phyloP scores from a whole-genome alignment of 1,140 invertebrate species.

The Aethina tumida region DNA sequence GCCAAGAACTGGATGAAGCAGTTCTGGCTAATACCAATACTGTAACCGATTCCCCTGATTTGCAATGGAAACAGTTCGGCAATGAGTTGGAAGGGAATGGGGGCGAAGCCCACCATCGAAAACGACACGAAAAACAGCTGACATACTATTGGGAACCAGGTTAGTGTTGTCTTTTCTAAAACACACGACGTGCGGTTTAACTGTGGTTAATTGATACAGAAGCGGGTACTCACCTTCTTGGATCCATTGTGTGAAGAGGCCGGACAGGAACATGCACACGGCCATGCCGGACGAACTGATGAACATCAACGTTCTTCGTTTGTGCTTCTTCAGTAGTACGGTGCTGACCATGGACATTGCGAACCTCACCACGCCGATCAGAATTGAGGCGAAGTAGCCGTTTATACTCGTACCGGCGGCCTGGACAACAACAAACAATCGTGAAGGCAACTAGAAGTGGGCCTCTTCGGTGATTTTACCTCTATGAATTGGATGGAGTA shows the following conservation, averaged over 20 bases:
- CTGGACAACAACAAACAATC: slow-evolving; percentile 16
- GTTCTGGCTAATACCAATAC: slow-evolving; percentile 38
- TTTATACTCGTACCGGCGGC: slow-evolving; percentile 20
- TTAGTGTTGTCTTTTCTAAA: slow-evolving; percentile 20
- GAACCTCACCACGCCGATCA: slow-evolving; percentile 54
- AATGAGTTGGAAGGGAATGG: slow-evolving; percentile 51
- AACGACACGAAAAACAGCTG: slow-evolving; percentile 44
- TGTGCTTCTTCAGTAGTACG: slow-evolving; percentile 40
- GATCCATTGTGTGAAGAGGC: slow-evolving; percentile 41
- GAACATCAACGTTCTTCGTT: slow-evolving; percentile 41
- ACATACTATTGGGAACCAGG: slow-evolving; percentile 30
- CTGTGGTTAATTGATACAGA: neutral
- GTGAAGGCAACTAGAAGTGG: neutral
- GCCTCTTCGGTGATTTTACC: slow-evolving; percentile 33
- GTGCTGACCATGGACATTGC: slow-evolving; percentile 47
- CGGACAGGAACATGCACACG: slow-evolving; percentile 42
- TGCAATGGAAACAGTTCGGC: slow-evolving; percentile 48
- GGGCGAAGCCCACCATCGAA: slow-evolving; percentile 45
- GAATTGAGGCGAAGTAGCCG: slow-evolving; percentile 43
- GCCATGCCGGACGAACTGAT: slow-evolving; percentile 43
- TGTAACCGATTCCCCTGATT: slow-evolving; percentile 45
- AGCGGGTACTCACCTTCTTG: slow-evolving; percentile 25
- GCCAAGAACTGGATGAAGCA: slow-evolving; percentile 45
- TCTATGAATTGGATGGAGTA: slow-evolving; percentile 53
- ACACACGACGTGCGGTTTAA: slow-evolving; percentile 4